Conservation (phyloP, 2,113 vertebrate genomes). For the Channa maculata region DNA sequence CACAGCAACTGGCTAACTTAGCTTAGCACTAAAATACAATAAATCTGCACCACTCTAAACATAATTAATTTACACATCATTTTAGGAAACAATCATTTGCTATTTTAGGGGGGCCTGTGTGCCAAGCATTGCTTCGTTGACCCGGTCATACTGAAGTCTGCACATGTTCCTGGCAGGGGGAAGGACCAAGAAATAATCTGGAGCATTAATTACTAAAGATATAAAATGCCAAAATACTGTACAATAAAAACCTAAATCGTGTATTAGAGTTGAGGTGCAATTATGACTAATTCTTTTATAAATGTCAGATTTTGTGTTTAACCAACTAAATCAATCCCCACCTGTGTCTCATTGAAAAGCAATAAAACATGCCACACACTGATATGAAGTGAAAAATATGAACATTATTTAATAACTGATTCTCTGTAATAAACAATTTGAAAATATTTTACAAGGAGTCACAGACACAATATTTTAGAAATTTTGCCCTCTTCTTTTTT, state of each 20-base stretch:
- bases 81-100: too few relatives aligned
- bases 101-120: too few relatives aligned
- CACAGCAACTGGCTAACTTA: too few relatives aligned
- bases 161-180: too few relatives aligned
- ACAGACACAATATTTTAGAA: constrained; percentile 99
- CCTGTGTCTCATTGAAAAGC: background rate
- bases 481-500: constrained; percentile 88
- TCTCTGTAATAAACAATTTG: constrained; percentile 99
- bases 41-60: too few relatives aligned
- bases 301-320: constrained; percentile 4
- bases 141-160: too few relatives aligned
- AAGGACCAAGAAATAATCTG: too few relatives aligned
- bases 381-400: constrained; percentile 99
- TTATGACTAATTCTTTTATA: background rate
- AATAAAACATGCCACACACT: constrained; percentile 53
- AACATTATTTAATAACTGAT: constrained; percentile 99
- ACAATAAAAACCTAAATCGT: background rate
- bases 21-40: too few relatives aligned
- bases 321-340: background rate
- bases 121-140: too few relatives aligned
- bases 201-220: too few relatives aligned
- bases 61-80: too few relatives aligned
- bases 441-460: constrained; percentile 99
- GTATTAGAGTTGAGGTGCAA: background rate
- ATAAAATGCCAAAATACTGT: background rate